Base-by-base conservation (phyloP, 2,797 vertebrate genomes). In the Micrastur ruficollis region DNA sequence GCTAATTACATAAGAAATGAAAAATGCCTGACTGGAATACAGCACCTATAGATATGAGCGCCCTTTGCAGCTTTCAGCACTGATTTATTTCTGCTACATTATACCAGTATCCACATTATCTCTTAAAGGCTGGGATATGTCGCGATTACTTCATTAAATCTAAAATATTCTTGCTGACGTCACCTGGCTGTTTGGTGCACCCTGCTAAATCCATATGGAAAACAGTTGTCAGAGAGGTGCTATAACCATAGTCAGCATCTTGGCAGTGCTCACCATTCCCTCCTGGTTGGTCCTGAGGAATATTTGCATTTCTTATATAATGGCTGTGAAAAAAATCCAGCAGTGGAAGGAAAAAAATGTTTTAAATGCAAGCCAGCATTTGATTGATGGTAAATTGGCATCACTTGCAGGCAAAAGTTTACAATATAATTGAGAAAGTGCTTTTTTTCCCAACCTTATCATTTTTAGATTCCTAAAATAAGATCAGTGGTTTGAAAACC, bases 21-120 rank as follows among this genome's bases (percentile, higher is more conserved):
- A 90, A 83, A 78, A 59, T 21, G 23, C 21, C 22, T 55, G 44
- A 8, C 26, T 80, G 29, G 31, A 71, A 62, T 27, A 55, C 22
- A 40, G 9, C 1, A 1, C 18, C 32, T 42, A n/a, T 32, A 86
- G 23, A 38, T 47, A 86, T 0, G 0, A 36, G 2, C 14, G 42
- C 27, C 9, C 11, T 59, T 86, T 78, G 49, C 32, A 65, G 21
- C 23, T 90, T 67, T 84, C 74, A 78, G 15, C 36, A 31, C 9
- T 42, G 34, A 49, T 78, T 71, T 74, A 56, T 73, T 88, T 83
- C 52, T 75, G 42, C 17, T 67, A 17, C 12, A 18, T 83, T 88
- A 19, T 52, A 78, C 26, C 32, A 74, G 6, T 36, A 83, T 22
- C 49, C 63, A 15, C 20, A 34, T 53, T 78, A 59, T 56, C 22